Base-by-base conservation (phyloP, 2,797 vertebrate genomes). In the Mus minutoides region DNA sequence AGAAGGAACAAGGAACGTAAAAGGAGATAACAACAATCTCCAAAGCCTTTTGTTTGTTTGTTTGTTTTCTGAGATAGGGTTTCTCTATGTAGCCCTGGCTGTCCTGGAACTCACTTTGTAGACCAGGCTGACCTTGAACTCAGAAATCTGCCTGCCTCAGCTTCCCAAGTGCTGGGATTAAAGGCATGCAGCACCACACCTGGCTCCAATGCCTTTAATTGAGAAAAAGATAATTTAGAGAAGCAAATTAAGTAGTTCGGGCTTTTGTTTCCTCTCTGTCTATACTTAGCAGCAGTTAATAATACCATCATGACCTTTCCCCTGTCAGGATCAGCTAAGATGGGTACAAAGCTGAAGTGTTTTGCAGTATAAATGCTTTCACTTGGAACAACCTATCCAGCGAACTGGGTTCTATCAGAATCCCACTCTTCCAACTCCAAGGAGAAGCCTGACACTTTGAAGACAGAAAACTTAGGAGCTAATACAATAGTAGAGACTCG, bases 221-320 rank as follows among this genome's bases (percentile, higher is more conserved):
- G 67, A 84, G 71, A 90, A 83, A 73, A 90, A 60, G 46, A 26
- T 91, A 40, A 95, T 83, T 90, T 77, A n/a, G 77, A 92, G 73
- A 71, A 62, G 17, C n/a, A 56, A 94, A 75, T 40, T 76, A 67
- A 79, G 67, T 21, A 14, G 37, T 22, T 54, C 62, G 60, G 54
- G 58, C 37, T 49, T 52, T 8, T 21, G 29, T 49, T n/a, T 13
- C 83, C 46, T 52, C 31, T 77, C 88, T 0, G 3, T n/a, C 40
- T 21, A 3, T 69, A 49, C 0, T 37, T 73, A 85, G 49, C 4
- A n/a, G 43, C 14, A 40, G 17, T 77, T 91, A 91, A 83, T 34
- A 75, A 16, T 29, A 16, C n/a, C 2, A n/a, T 11, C 78, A 54
- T 12, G 89, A 37, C 46, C 49, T 62, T 34, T 9, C 52, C 11